A percentile compares a stretch with the other conserved stretches of the same genome.
Conservation (phyloP, 1,140 invertebrate genomes). For the Lamellibrachia luymesi region DNA sequence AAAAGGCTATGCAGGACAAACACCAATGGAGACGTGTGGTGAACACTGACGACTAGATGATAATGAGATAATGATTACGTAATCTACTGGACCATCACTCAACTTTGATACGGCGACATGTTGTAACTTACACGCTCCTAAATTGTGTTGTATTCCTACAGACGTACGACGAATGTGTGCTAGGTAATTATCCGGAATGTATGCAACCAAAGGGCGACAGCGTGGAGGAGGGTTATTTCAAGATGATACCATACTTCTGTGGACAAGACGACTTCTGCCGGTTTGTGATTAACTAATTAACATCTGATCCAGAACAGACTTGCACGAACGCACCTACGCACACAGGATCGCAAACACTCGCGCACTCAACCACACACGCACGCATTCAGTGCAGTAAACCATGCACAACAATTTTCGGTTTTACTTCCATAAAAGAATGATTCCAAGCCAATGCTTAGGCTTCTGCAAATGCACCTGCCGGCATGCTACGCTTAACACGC, state of each 20-base stretch:
- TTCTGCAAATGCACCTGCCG: too few relatives aligned
- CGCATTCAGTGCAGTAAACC: not conserved
- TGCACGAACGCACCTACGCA: not conserved
- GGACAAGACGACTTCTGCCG: slow-evolving; percentile 83
- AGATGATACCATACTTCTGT: slow-evolving; percentile 77
- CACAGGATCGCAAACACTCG: not conserved
- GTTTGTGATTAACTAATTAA: slow-evolving; percentile 56
- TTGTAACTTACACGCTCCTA: not conserved
- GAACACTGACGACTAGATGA: too few relatives aligned
- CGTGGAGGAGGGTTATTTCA: slow-evolving; percentile 65
- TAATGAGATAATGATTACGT: too few relatives aligned
- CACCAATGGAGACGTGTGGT: too few relatives aligned
- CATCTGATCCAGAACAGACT: not conserved
- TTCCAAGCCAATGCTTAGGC: too few relatives aligned
- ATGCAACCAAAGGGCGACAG: slow-evolving; percentile 63
- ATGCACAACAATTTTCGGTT: too few relatives aligned
- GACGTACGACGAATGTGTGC: slow-evolving; percentile 85
- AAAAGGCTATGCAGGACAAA: too few relatives aligned
- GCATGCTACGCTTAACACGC: too few relatives aligned
- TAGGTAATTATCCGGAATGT: slow-evolving; percentile 80
- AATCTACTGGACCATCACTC: too few relatives aligned
- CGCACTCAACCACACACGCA: not conserved
- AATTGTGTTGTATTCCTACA: slow-evolving; percentile 39
- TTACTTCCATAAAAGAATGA: too few relatives aligned
- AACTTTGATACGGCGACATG: too few relatives aligned